Evolutionary conservation across 1,140 invertebrate genomes (phyloP).

Genomic region (Pseudomyrmex gracilis): DNA sequence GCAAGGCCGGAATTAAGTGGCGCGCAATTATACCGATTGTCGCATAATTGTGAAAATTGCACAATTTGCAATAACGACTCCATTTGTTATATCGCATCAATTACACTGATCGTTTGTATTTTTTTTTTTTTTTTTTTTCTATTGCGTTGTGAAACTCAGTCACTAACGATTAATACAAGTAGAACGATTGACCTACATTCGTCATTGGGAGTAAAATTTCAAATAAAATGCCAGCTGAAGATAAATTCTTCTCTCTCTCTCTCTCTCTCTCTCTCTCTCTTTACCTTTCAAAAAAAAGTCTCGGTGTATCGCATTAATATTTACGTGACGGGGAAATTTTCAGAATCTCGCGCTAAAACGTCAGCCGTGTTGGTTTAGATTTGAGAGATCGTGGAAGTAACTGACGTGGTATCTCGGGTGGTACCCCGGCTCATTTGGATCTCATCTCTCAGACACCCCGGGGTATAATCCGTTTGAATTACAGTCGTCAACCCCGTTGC

Average conservation of each 20-base stretch:
- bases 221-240: neutral
- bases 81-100: neutral
- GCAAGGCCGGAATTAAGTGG: constrained; percentile 13
- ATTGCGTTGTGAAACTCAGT: too few relatives aligned
- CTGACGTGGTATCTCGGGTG: constrained; percentile 44
- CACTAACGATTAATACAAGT: too few relatives aligned
- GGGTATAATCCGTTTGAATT: constrained; percentile 82
- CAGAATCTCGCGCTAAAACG: constrained; percentile 61
- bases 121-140: too few relatives aligned
- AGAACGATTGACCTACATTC: too few relatives aligned
- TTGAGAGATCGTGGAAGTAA: constrained; percentile 35
- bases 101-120: neutral
- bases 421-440: constrained; percentile 78
- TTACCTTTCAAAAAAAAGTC: too few relatives aligned
- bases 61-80: neutral
- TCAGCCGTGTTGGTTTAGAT: constrained; percentile 59
- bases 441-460: constrained; percentile 69
- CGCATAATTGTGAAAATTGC: constrained; percentile 20
- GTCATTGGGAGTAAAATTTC: neutral
- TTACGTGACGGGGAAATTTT: constrained; percentile 16
- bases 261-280: neutral
- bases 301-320: neutral
- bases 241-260: neutral
- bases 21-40: constrained; percentile 7
- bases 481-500: constrained; percentile 74